These are phyloP conservation scores for Drosophila recens DNA, from an alignment of 2,888 invertebrate genomes.

Conservation along the genomic window DNA sequence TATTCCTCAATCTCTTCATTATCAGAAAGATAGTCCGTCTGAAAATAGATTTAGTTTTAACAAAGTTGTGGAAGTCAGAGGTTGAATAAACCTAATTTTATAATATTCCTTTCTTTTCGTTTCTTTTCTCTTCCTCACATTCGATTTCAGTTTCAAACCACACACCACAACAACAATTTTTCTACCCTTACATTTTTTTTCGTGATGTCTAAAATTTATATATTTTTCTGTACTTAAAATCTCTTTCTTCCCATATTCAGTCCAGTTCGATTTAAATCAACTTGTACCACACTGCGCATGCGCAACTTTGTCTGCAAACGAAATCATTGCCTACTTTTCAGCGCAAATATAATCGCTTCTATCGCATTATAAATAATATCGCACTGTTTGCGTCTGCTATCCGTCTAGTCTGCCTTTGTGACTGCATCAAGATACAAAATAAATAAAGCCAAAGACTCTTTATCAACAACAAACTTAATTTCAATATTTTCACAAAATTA, in stretches of 20 bases:
- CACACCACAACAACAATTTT: too few relatives aligned
- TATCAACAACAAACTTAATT: slow-evolving; percentile 40
- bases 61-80: too few relatives aligned
- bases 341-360: slow-evolving; percentile 3
- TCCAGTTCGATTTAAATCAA: not conserved
- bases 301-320: slow-evolving; percentile 7
- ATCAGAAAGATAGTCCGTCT: too few relatives aligned
- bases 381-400: slow-evolving; percentile 4
- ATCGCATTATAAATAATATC: not conserved
- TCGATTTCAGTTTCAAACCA: too few relatives aligned
- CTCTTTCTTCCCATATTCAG: not conserved
- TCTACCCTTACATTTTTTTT: too few relatives aligned
- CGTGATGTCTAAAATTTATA: too few relatives aligned
- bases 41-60: too few relatives aligned
- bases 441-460: slow-evolving; percentile 37
- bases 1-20: too few relatives aligned
- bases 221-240: not conserved
- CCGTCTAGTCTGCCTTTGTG: not conserved
- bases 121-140: not conserved
- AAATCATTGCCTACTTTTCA: slow-evolving; percentile 23
- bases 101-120: too few relatives aligned
- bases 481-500: slow-evolving; percentile 67
- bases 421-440: slow-evolving; percentile 29
- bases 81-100: too few relatives aligned
- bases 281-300: slow-evolving; percentile 21